A percentile compares a stretch with the other conserved stretches of the same genome.
Evolutionary conservation across 2,797 vertebrate genomes (phyloP).

Genomic region (Acipenser transmontanus): DNA sequence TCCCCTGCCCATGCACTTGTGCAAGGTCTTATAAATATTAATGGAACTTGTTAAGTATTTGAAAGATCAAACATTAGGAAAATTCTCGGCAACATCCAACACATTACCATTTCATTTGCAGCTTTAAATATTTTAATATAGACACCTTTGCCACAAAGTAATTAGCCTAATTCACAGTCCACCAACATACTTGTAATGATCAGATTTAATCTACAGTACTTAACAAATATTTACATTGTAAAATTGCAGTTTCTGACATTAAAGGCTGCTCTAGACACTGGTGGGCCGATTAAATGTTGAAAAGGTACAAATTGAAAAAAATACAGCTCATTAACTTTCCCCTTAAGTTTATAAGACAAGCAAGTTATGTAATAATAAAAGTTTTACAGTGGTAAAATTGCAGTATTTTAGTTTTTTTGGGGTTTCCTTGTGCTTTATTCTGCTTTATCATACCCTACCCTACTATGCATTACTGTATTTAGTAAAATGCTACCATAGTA

Average conservation of each 20-base stretch:
- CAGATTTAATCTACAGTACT: slow-evolving; percentile 8
- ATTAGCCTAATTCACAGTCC: slow-evolving; percentile 17
- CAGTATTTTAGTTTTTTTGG: too few species aligned
- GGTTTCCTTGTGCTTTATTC: too few species aligned
- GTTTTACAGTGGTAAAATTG: too few species aligned
- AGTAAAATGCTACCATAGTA: too few species aligned
- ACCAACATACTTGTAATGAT: slow-evolving; percentile 6
- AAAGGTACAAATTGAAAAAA: background rate
- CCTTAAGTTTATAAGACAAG: too few species aligned
- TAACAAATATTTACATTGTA: slow-evolving; percentile 6
- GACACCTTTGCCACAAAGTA: slow-evolving; percentile 15
- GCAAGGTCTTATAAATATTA: slow-evolving; percentile 20
- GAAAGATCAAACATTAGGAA: slow-evolving; percentile 13
- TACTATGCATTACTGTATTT: too few species aligned
- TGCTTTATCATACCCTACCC: too few species aligned
- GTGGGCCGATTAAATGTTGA: background rate
- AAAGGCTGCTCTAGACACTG: background rate
- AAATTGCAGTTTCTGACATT: background rate
- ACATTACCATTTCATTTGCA: slow-evolving; percentile 18
- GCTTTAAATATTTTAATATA: slow-evolving; percentile 19
- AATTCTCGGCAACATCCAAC: slow-evolving; percentile 3
- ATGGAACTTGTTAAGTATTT: slow-evolving; percentile 16
- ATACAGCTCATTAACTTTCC: background rate
- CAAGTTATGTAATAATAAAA: too few species aligned
- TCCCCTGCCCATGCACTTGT: slow-evolving; percentile 4